phyloP scores from a whole-genome alignment of 30 jellyfish, hydroid and myxozoan genomes.

The Morbakka virulenta region DNA sequence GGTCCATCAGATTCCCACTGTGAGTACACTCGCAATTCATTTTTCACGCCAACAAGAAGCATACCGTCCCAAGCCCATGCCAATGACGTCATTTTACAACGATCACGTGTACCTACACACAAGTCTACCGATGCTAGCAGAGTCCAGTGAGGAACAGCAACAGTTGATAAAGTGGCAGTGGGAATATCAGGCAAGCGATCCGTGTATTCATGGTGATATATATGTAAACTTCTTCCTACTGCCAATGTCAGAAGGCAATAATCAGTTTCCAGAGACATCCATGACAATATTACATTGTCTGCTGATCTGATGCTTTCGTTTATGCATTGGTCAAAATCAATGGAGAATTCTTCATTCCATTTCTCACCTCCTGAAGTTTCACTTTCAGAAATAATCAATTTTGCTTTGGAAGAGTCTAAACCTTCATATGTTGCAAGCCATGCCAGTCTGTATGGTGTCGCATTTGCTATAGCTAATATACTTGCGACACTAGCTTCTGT shows the following conservation, averaged over 20 bases:
- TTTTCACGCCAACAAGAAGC: conserved; percentile 93
- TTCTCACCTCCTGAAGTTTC: conserved; percentile 86
- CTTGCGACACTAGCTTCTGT: background rate
- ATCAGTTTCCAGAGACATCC: conserved; percentile 96
- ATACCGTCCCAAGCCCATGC: conserved; percentile 98
- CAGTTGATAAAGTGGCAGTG: conserved; percentile 45
- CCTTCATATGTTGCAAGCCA: conserved; percentile 49
- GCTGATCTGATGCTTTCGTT: conserved; percentile 26
- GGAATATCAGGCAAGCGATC: conserved; percentile 29
- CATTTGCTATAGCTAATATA: conserved; percentile 74
- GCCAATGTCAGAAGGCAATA: conserved; percentile 82
- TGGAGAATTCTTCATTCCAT: conserved; percentile 72
- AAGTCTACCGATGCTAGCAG: conserved; percentile 51
- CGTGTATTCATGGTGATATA: conserved; percentile 32
- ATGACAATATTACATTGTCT: conserved; percentile 59
- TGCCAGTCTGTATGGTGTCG: conserved; percentile 73
- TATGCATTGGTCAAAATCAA: conserved; percentile 31
- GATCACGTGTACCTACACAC: conserved; percentile 12
- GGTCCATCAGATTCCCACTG: conserved; percentile 84
- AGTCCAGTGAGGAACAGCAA: conserved; percentile 62
- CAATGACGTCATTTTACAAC: conserved; percentile 54
- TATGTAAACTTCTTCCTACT: conserved; percentile 39
- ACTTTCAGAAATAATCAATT: conserved; percentile 56
- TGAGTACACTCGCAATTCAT: conserved; percentile 90
- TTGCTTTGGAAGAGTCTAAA: background rate